A percentile compares a stretch with the other conserved stretches of the same genome.
phyloP scores from a whole-genome alignment of 2,797 vertebrate genomes.

The Phaenicophaeus curvirostris region DNA sequence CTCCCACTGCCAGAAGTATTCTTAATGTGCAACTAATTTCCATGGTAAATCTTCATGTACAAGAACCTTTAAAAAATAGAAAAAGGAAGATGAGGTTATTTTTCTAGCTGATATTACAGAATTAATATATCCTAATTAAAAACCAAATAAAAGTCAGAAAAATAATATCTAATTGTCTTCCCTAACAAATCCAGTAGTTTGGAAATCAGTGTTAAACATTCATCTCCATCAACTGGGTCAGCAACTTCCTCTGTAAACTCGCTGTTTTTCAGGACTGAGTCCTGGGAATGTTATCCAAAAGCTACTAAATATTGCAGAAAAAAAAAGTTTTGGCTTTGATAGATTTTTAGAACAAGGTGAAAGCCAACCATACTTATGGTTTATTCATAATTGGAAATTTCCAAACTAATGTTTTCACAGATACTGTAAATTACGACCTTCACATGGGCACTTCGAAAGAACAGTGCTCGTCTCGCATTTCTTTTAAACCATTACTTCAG shows the following conservation, averaged over 20 bases:
- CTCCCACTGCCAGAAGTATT: neutral
- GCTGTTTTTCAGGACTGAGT: neutral
- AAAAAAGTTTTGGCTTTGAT: neutral
- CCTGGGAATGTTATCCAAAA: neutral
- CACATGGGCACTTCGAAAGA: accelerated
- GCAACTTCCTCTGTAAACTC: neutral
- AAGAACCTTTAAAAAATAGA: neutral
- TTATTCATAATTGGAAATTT: neutral
- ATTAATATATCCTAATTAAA: neutral
- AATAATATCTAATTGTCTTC: neutral
- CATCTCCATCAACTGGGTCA: neutral
- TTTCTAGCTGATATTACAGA: neutral
- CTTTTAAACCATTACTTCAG: neutral
- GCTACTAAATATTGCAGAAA: neutral
- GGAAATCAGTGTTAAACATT: neutral
- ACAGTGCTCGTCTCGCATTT: neutral
- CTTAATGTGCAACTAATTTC: neutral
- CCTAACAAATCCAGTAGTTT: neutral
- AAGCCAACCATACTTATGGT: neutral
- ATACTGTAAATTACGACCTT: neutral
- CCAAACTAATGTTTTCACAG: neutral
- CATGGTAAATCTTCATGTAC: neutral
- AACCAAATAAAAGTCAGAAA: neutral
- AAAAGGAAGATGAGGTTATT: neutral
- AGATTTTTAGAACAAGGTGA: neutral